Conservation (phyloP, 1,140 invertebrate species). For the Ceratina japonica region DNA sequence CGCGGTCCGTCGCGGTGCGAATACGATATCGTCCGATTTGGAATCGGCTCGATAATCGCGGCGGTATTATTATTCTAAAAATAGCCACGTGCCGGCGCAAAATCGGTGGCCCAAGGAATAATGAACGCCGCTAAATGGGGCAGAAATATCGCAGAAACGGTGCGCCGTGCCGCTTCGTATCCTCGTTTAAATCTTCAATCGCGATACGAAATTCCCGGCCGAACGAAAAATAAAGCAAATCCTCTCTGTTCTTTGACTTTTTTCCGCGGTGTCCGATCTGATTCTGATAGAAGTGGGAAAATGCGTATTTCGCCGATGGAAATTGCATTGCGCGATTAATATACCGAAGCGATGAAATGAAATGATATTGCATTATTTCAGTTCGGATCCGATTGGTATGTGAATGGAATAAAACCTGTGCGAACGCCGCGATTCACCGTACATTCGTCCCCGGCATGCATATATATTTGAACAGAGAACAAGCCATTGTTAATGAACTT, state of each 20-base stretch:
- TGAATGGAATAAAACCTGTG: not conserved
- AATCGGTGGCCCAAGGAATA: conserved; percentile 9
- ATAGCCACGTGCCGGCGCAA: not conserved
- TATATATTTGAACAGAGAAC: too few species aligned
- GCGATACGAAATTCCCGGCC: not conserved
- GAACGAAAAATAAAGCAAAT: not conserved
- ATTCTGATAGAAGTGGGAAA: not conserved
- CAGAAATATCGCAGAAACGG: not conserved
- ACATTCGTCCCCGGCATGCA: too few species aligned
- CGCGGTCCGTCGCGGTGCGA: not conserved
- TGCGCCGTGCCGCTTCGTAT: not conserved
- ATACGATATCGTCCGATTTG: not conserved
- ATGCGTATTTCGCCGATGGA: not conserved
- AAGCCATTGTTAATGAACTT: too few species aligned
- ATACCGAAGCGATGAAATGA: not conserved
- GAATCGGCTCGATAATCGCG: not conserved
- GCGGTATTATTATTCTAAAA: not conserved
- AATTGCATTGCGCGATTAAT: not conserved
- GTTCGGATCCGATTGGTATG: not conserved
- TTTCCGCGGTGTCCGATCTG: too few species aligned
- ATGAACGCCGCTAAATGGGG: not conserved
- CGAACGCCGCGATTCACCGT: too few species aligned
- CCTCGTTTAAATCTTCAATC: too few species aligned
- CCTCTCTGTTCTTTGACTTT: too few species aligned
- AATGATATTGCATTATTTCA: not conserved